A percentile compares a stretch with the other conserved stretches of the same genome.
Conservation (phyloP, 2,888 invertebrate species). For the Meganola albula region DNA sequence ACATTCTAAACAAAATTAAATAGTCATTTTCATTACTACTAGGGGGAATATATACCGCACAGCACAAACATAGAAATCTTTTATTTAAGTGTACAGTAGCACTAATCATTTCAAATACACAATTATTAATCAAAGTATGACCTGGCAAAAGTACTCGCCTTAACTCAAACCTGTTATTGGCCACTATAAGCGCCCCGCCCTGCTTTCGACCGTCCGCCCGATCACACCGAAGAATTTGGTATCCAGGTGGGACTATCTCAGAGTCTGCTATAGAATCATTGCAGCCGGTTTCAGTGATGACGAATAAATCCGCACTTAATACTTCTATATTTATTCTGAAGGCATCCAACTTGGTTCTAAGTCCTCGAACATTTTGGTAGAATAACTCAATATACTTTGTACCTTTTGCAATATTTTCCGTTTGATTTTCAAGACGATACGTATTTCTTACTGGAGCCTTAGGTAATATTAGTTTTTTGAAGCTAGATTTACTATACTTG, state of each 20-base stretch:
- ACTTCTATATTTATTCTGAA: neutral
- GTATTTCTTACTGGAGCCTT: too few species aligned
- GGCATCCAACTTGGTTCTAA: neutral
- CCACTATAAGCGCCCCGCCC: conserved; percentile 1
- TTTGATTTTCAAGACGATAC: too few species aligned
- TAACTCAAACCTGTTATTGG: conserved; percentile 7
- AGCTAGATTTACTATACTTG: conserved; percentile 1
- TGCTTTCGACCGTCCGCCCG: too few species aligned
- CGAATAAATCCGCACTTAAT: neutral
- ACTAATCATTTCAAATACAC: conserved; percentile 20
- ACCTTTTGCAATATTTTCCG: too few species aligned
- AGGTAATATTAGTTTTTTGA: conserved; percentile 12
- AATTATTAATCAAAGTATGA: conserved; percentile 7
- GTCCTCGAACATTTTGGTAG: neutral
- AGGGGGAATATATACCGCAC: conserved; percentile 22
- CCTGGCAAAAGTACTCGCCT: conserved; percentile 7
- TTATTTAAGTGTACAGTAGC: conserved; percentile 11
- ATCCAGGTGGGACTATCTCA: too few species aligned
- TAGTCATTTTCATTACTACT: too few species aligned
- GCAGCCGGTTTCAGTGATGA: neutral
- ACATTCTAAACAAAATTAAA: too few species aligned
- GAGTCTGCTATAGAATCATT: neutral
- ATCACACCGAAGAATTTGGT: too few species aligned
- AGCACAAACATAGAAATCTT: conserved; percentile 14
- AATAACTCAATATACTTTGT: neutral